Base-by-base conservation (phyloP, 2,797 vertebrate genomes). In the Mustela erminea region DNA sequence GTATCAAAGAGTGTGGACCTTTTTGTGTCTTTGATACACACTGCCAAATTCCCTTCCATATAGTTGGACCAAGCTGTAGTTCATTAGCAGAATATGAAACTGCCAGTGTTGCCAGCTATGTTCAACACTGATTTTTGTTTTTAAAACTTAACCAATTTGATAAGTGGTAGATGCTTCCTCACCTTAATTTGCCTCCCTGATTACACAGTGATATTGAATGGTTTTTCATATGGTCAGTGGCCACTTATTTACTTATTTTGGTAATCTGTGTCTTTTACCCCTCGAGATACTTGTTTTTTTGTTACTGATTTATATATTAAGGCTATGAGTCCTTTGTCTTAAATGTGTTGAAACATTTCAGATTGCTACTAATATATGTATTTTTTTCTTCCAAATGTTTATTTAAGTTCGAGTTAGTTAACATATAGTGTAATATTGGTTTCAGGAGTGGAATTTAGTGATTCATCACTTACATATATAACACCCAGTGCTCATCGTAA, bases 241-340 rank as follows among this genome's bases (percentile, higher is more conserved):
- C 21, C 60, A 27, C 29, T 91, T 68, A 9, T 58, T 95, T 87
- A 23, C 81, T 95, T 87, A 35, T 95, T 96, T 95, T 95, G 81
- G 21, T 64, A 93, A 93, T 46, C 56, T 92, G 32, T 89, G 32
- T 95, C n/a, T 74, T 96, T 90, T 87, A 64, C n/a, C 15, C 72
- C n/a, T 93, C 2, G 35, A 77, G 18, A 7, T 84, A 72, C 92
- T 97, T 14, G 12, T 1, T 85, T 75, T 78, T 78, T 90, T 86
- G 90, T 75, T 94, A 70, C 80, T 94, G 15, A 92, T 95, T 35
- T 88, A 90, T 88, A 90, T 64, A 68, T 83, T 92, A 62, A 92
- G 12, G 14, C 15, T 66, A 5, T 83, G 60, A 52, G 20, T 58
- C 38, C 18, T 89, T 95, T 81, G 25, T 68, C 60, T 82, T 92